Evolutionary conservation across 2,113 vertebrate species (phyloP).

Genomic region (Lepus europaeus): DNA sequence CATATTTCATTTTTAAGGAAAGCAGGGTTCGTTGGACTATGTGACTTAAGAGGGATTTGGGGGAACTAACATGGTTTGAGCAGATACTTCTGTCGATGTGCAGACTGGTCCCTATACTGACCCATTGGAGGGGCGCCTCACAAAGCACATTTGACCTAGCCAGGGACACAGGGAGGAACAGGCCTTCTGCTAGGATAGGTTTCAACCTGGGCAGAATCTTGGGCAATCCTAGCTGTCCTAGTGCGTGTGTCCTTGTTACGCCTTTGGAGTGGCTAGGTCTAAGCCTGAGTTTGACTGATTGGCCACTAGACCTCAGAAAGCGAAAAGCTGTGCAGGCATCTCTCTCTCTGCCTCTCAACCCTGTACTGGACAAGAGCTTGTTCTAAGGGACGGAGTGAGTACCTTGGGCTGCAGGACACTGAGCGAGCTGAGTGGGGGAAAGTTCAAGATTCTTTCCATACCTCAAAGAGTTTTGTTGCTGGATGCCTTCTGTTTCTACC

Average conservation of each 20-base stretch:
- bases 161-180: neutral
- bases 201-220: neutral
- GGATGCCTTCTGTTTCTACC: neutral
- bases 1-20: constrained; percentile 72
- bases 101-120: neutral
- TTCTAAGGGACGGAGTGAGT: neutral
- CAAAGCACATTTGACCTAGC: neutral
- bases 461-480: neutral
- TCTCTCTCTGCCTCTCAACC: neutral
- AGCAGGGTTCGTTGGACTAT: constrained; percentile 73
- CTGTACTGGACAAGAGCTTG: neutral
- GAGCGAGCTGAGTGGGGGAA: neutral
- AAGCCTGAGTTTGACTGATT: neutral
- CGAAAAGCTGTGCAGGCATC: neutral
- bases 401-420: neutral
- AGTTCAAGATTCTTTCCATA: neutral
- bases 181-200: neutral
- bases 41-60: constrained; percentile 47
- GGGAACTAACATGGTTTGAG: neutral
- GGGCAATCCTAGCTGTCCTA: neutral
- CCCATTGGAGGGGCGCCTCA: neutral
- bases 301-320: neutral
- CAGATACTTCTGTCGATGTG: neutral
- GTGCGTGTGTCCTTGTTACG: neutral
- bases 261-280: neutral